Evolutionary conservation across 2,113 vertebrate species (phyloP), one percentile per base, ranked within the genome.

Genomic region (Chionomys nivalis): DNA sequence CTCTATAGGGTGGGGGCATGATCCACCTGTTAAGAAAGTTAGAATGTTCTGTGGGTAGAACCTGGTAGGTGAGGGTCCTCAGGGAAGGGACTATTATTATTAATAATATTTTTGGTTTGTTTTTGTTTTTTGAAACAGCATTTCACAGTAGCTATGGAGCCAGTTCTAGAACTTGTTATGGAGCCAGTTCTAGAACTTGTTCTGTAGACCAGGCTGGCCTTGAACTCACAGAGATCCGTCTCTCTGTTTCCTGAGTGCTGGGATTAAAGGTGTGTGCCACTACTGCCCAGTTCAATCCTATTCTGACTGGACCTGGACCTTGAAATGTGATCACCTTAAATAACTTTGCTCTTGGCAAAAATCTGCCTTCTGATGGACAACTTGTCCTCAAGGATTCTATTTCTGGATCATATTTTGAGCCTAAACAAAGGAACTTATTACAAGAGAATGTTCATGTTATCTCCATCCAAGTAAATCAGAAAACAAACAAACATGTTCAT

Each of bases 221-320:
- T 21, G 19, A 58, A 58, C 58, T 7, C 58, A 21, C 19, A 58
- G 58, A 58, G 21, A 58, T 58, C 19, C 58, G 21, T 0, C 58
- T 58, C 19, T 23, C 19, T 21, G 5, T 6, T 6, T 58, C 19
- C 58, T 58, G 19, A 7, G 19, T 58, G 58, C 58, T 58, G 19
- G 58, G 19, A 58, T 58, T 58, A 58, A 58, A 58, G 58, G 58
- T 58, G 6, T 58, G 58, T 2, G 19, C 58, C 58, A 58, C 58
- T 21, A 58, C 58, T 58, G 5, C 19, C 19, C 58, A 58, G 58
- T 58, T 97, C 89, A 94, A 96, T 97, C 97, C 96, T 92, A 90
- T 92, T 97, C 97, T 96, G 97, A 96, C 70, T 97, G 91, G 96
- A 98, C 97, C 36, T 97, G 97, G 89, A 97, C 94, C 90, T 95